Percentiles rank a stretch among this genome's conserved stretches.
Evolutionary conservation across 2,888 invertebrate species (phyloP).

Genomic region (Esperia sulphurella): DNA sequence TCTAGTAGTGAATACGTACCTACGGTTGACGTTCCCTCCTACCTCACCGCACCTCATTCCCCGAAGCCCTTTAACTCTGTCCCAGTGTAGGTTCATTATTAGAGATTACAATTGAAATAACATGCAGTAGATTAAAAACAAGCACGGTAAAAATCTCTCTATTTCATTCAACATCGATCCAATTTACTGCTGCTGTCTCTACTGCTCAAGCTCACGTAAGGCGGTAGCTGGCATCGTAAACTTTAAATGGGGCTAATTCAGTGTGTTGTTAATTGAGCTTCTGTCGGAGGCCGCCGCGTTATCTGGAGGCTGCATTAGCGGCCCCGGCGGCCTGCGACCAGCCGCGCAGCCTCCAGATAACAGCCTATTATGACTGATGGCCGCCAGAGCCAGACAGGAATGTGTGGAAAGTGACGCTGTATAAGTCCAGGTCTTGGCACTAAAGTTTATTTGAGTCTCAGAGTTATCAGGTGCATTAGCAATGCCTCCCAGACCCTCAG

Average conservation of each 20-base stretch:
- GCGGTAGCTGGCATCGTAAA: constrained; percentile 76
- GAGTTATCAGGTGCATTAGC: constrained; percentile 10
- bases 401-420: constrained; percentile 15
- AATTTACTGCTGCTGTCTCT: constrained; percentile 41
- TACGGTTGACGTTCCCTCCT: no score
- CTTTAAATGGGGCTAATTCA: constrained; percentile 77
- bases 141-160: no score
- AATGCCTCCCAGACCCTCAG: background rate
- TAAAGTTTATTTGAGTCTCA: background rate
- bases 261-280: constrained; percentile 76
- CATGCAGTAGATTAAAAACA: no score
- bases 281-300: constrained; percentile 49
- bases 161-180: no score
- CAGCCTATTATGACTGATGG: constrained; percentile 56
- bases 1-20: no score
- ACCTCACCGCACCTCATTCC: no score
- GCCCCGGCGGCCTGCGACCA: constrained; percentile 28
- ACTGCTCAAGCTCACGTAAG: constrained; percentile 58
- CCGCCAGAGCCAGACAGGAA: constrained; percentile 1
- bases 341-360: constrained; percentile 36
- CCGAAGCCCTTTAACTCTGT: no score
- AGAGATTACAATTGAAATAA: no score
- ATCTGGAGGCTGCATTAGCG: constrained; percentile 69
- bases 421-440: background rate
- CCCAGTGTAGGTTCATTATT: no score